phyloP scores from a whole-genome alignment of 2,113 vertebrate genomes.

The Lates calcarifer region DNA sequence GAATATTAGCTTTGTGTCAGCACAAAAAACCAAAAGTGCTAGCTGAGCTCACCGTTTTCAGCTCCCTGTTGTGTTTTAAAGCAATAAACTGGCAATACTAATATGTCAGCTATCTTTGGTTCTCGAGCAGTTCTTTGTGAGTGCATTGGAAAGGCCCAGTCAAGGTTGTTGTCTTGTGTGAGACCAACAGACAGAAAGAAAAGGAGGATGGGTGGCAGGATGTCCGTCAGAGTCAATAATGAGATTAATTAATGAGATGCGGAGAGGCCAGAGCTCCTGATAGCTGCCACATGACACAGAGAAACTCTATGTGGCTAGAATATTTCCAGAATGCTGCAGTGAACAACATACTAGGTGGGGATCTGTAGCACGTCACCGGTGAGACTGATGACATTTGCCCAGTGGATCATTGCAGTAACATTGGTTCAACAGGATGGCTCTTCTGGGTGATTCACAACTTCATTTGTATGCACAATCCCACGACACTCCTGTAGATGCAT shows the following conservation, averaged over 20 bases:
- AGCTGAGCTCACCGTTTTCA: constrained; percentile 56
- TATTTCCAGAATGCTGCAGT: constrained; percentile 1
- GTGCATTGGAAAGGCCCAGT: constrained; percentile 4
- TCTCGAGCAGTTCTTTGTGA: not conserved
- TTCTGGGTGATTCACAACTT: constrained; percentile 3
- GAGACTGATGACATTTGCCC: constrained; percentile 12
- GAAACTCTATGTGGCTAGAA: not conserved
- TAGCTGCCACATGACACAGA: constrained; percentile 59
- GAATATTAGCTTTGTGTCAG: constrained; percentile 45
- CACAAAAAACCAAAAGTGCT: constrained; percentile 32
- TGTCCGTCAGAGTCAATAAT: constrained; percentile 76
- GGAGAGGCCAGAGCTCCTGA: constrained; percentile 56
- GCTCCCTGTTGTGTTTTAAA: constrained; percentile 48
- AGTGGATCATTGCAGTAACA: not conserved
- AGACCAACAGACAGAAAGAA: constrained; percentile 16
- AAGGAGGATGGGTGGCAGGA: constrained; percentile 45
- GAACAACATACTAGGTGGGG: constrained; percentile 4
- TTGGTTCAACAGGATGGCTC: not conserved
- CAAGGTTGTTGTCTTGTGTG: constrained; percentile 29
- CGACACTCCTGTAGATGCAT: constrained; percentile 26
- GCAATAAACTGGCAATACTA: constrained; percentile 49
- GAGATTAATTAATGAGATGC: constrained; percentile 75
- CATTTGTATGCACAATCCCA: constrained; percentile 19
- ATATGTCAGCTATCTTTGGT: constrained; percentile 28
- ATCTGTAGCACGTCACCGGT: constrained; percentile 6